Conservation (phyloP, 2,888 invertebrate genomes). For the Zonitis immaculata region DNA sequence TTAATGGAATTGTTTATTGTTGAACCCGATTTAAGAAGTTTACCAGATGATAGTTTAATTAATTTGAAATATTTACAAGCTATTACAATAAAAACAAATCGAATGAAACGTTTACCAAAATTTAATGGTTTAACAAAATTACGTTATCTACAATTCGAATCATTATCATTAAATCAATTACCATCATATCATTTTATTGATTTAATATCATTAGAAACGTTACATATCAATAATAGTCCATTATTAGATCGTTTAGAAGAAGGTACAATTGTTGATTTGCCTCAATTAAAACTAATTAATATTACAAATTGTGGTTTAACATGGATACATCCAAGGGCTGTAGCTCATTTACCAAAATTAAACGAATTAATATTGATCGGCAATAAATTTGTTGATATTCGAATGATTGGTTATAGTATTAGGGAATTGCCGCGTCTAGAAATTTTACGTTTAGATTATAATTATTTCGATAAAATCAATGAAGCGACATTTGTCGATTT, state of each 20-base stretch:
- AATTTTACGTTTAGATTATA: slow-evolving; percentile 65
- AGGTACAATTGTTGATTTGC: slow-evolving; percentile 59
- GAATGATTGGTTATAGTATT: slow-evolving; percentile 74
- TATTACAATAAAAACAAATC: slow-evolving; percentile 73
- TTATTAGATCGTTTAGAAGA: slow-evolving; percentile 66
- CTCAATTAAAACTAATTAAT: slow-evolving; percentile 65
- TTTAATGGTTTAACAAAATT: slow-evolving; percentile 68
- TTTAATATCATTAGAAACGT: slow-evolving; percentile 66
- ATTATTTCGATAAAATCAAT: slow-evolving; percentile 63
- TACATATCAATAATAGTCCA: slow-evolving; percentile 68
- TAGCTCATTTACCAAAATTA: slow-evolving; percentile 67
- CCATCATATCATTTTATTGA: slow-evolving; percentile 66
- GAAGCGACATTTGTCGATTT: slow-evolving; percentile 79
- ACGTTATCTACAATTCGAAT: slow-evolving; percentile 69
- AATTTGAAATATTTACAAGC: slow-evolving; percentile 74
- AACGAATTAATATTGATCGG: slow-evolving; percentile 65
- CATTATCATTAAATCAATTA: slow-evolving; percentile 60
- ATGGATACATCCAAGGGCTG: slow-evolving; percentile 72
- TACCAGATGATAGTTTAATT: slow-evolving; percentile 73
- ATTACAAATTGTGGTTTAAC: slow-evolving; percentile 71
- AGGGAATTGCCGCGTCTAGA: slow-evolving; percentile 71
- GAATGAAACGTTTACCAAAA: slow-evolving; percentile 68
- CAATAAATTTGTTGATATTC: slow-evolving; percentile 72
- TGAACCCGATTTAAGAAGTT: slow-evolving; percentile 72
- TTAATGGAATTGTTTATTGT: slow-evolving; percentile 80